Base-by-base conservation (phyloP, 2,113 vertebrate genomes). In the Marmota flaviventris region DNA sequence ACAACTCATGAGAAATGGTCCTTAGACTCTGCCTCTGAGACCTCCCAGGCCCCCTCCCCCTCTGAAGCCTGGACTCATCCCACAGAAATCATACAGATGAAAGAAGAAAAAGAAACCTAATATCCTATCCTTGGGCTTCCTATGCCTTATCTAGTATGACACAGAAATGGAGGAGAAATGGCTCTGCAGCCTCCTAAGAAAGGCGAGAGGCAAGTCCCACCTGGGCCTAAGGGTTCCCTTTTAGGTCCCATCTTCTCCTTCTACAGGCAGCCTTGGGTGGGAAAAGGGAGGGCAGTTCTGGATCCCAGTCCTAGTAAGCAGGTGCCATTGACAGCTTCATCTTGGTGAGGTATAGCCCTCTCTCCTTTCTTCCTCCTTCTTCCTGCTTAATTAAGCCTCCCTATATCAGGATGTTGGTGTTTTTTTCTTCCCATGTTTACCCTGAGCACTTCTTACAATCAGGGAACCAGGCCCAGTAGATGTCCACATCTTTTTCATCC, bases 381-480 rank as follows among this genome's bases (percentile, higher is more conserved):
- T 32, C 37, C 16, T 16, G 25, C 20, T 20, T 56, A 14, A 53
- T n/a, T 20, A n/a, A 45, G 63, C 29, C 24, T 77, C 22, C 70
- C 48, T 65, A 53, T n/a, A 73, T 69, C 29, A 61, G 51, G 39
- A 78, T 32, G 34, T 32, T 16, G 3, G 7, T 70, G 17, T 34
- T 39, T 83, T 83, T 91, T 93, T 58, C 76, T 79, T 51, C 88
- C 24, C 45, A 22, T 89, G 58, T 51, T 93, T 86, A 67, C 18
- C 51, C 72, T 84, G 89, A 77, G 56, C 9, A 56, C 4, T 4
- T 25, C 20, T 86, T 20, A 29, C 61, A 75, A n/a, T 29, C 18
- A 37, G 34, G 24, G 27, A 8, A 45, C 63, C 29, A 48, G 11
- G 8, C 70, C 67, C 18, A 18, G 13, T 48, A 34, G 53, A 45